Conservation (phyloP, 1,140 invertebrate species). For the Berghia stephanieae region DNA sequence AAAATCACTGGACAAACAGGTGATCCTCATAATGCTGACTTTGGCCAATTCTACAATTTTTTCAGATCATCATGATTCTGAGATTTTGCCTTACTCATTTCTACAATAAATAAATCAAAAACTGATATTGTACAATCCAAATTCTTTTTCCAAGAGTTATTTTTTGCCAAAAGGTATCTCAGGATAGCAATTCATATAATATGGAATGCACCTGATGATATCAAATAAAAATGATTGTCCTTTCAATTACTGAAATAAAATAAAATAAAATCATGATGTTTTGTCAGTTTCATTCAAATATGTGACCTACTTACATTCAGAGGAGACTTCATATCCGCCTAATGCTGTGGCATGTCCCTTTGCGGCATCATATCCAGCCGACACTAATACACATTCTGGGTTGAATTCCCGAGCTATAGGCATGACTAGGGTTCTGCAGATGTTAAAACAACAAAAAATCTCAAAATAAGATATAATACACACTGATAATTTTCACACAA, state of each 20-base stretch:
- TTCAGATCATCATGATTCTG: no score
- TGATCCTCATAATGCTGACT: no score
- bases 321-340: conserved; percentile 92
- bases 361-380: conserved; percentile 97
- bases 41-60: no score
- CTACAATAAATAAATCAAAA: no score
- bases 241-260: not conserved
- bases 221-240: no score
- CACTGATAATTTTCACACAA: not conserved
- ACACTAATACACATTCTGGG: conserved; percentile 95
- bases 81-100: no score
- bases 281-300: not conserved
- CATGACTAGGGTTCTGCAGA: conserved; percentile 68
- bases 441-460: not conserved
- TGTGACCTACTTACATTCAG: conserved; percentile 75
- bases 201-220: no score
- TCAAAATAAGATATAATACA: not conserved
- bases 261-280: not conserved
- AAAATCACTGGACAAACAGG: no score
- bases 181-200: no score
- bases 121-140: no score
- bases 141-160: no score
- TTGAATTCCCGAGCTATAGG: conserved; percentile 78
- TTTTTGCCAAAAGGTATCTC: no score
- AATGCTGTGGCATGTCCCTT: conserved; percentile 92